Evolutionary conservation across 2,113 vertebrate genomes (phyloP).

Genomic region (Istiophorus platypterus): DNA sequence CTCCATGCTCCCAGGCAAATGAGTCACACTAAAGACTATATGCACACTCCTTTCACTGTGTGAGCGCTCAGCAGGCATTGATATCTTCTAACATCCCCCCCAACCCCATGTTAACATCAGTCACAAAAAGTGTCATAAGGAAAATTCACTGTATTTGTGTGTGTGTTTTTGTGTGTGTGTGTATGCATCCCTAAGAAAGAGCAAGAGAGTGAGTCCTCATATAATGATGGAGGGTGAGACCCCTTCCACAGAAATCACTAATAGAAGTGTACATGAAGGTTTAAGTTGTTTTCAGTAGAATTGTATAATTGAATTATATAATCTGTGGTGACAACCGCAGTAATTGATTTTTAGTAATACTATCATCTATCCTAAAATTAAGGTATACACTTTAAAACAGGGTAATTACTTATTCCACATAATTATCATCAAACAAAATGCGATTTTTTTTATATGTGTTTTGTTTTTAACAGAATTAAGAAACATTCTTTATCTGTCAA

Average conservation of each 20-base stretch:
- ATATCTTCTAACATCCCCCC: conserved; percentile 49
- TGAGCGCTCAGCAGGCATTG: conserved; percentile 51
- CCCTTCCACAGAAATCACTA: neutral
- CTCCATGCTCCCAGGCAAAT: conserved; percentile 29
- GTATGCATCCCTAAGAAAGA: neutral
- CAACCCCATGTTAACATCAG: neutral
- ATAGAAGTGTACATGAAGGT: conserved; percentile 1
- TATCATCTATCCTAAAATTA: conserved; percentile 1
- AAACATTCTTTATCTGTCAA: neutral
- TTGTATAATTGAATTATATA: no score
- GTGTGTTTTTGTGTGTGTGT: neutral
- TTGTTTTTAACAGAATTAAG: neutral
- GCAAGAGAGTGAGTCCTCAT: conserved; percentile 25
- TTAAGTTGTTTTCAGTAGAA: no score
- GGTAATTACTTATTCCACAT: neutral
- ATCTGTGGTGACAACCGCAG: neutral
- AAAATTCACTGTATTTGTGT: neutral
- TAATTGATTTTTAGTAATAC: neutral
- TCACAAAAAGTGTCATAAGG: conserved; percentile 40
- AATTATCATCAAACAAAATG: neutral
- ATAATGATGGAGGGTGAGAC: conserved; percentile 11
- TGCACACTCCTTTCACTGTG: conserved; percentile 27
- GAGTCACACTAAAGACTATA: conserved; percentile 35
- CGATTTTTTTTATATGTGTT: neutral
- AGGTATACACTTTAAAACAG: neutral